Percentiles rank a stretch among this genome's conserved stretches.
phyloP scores from a whole-genome alignment of 2,888 invertebrate species.

The Ormyrus thymus region DNA sequence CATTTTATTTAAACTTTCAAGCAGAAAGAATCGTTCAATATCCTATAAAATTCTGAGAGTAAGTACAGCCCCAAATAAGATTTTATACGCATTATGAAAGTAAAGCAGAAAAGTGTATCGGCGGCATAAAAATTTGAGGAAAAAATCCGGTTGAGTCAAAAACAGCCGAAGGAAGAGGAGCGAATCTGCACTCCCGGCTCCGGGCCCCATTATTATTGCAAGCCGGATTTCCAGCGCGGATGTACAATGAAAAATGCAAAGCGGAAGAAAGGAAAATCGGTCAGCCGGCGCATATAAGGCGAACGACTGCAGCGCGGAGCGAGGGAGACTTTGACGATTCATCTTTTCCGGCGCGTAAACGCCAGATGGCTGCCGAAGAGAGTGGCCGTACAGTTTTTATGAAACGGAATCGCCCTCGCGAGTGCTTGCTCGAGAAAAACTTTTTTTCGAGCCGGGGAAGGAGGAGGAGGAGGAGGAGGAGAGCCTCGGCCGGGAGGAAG shows the following conservation, averaged over 20 bases:
- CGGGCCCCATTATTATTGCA: conserved; percentile 40
- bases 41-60: too few relatives aligned
- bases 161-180: not conserved
- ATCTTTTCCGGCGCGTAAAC: conserved; percentile 47
- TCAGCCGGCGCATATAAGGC: conserved; percentile 21
- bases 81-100: too few relatives aligned
- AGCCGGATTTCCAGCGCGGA: conserved; percentile 24
- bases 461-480: not conserved
- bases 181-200: conserved; percentile 9
- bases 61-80: too few relatives aligned
- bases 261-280: conserved; percentile 28
- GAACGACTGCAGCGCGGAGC: not conserved
- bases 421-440: conserved; percentile 29
- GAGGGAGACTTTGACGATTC: conserved; percentile 39
- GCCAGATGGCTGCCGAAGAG: conserved; percentile 48
- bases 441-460: conserved; percentile 18
- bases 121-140: too few relatives aligned
- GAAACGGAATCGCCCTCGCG: conserved; percentile 14
- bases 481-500: not conserved
- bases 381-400: conserved; percentile 51
- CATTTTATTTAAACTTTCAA: too few relatives aligned
- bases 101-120: too few relatives aligned
- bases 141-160: not conserved
- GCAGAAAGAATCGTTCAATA: too few relatives aligned
- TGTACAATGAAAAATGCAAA: conserved; percentile 44